Conservation (phyloP, 37 sponge, comb jelly and placozoan species). For the Geodia barretti region DNA sequence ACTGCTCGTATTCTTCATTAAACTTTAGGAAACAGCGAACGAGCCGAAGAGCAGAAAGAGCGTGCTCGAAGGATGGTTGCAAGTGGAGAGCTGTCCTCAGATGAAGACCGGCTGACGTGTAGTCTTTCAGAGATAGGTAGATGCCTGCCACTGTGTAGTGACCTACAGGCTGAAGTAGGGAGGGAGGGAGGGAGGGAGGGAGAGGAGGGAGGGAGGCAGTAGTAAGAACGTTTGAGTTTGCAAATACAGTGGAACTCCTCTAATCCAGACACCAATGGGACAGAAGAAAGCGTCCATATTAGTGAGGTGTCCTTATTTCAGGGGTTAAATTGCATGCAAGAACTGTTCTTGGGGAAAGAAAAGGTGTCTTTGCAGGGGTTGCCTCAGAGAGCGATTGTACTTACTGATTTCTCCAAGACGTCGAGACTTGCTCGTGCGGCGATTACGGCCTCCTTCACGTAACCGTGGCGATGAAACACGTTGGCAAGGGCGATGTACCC, state of each 20-base stretch:
- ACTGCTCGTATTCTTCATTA: conserved; percentile 48
- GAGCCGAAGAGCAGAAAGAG: conserved; percentile 51
- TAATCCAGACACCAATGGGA: neutral
- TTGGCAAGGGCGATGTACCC: conserved; percentile 79
- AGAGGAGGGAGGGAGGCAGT: conserved; percentile 12
- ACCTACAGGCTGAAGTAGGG: conserved; percentile 43
- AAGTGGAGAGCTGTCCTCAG: conserved; percentile 56
- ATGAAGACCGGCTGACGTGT: conserved; percentile 55
- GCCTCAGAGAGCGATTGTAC: conserved; percentile 7
- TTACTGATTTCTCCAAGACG: conserved; percentile 46
- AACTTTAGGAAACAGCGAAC: conserved; percentile 77
- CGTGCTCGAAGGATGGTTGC: conserved; percentile 51
- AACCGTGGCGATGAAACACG: conserved; percentile 52
- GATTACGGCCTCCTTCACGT: conserved; percentile 74
- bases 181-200: neutral
- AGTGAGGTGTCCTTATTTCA: too few species aligned
- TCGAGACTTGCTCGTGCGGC: conserved; percentile 78
- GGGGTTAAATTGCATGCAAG: too few species aligned
- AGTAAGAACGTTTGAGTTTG: too few species aligned
- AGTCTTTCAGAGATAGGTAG: conserved; percentile 38
- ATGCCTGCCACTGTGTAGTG: conserved; percentile 67
- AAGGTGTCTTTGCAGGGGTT: too few species aligned
- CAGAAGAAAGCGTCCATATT: too few species aligned
- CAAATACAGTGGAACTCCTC: neutral
- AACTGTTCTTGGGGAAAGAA: too few species aligned